Conservation (phyloP, 1,140 invertebrate genomes). For the Aphaenogaster rudis region DNA sequence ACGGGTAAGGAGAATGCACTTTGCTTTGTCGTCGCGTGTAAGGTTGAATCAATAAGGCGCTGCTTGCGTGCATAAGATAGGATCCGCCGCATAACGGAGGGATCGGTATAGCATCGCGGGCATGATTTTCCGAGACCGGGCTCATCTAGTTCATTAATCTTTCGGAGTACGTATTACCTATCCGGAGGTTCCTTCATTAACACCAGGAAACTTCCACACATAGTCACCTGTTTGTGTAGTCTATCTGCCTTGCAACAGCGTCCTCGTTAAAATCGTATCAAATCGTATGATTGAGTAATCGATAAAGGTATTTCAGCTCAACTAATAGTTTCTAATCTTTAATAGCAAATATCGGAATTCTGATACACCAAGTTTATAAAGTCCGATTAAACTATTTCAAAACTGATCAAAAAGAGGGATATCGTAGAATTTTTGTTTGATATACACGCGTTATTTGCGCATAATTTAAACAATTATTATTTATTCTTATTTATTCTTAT, state of each 20-base stretch:
- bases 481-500: not conserved
- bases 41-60: constrained; percentile 53
- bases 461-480: not conserved
- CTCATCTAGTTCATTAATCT: constrained; percentile 68
- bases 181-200: constrained; percentile 41
- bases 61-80: constrained; percentile 37
- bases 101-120: constrained; percentile 29
- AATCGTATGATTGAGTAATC: constrained; percentile 35
- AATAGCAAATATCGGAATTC: not conserved
- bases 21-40: not conserved
- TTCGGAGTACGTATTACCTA: constrained; percentile 44
- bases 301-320: constrained; percentile 23
- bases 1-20: not conserved
- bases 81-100: not conserved
- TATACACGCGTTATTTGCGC: no score
- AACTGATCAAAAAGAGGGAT: not conserved
- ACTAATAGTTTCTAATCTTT: constrained; percentile 30
- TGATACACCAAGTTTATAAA: not conserved
- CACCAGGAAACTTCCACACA: constrained; percentile 44
- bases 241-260: constrained; percentile 27
- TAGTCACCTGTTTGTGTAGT: constrained; percentile 39
- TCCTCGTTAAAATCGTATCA: constrained; percentile 65
- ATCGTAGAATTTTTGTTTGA: not conserved
- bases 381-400: not conserved
- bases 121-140: constrained; percentile 52